Evolutionary conservation across 2,113 vertebrate species (phyloP).

Genomic region (Motacilla tschutschensis): DNA sequence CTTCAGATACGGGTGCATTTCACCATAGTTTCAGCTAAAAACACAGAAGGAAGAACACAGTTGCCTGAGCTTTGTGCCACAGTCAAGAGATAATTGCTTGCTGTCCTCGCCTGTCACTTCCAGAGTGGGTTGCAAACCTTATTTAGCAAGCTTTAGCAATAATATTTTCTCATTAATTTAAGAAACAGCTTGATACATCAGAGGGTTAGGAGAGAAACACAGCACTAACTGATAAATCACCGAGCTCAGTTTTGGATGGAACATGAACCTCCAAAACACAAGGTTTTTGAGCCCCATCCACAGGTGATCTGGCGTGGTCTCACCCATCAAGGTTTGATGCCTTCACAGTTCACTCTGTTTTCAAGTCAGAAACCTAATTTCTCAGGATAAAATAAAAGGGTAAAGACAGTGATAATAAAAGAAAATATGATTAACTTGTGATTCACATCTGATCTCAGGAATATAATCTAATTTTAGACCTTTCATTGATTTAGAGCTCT

Average conservation of each 20-base stretch:
- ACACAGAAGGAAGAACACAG: neutral
- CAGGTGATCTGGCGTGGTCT: neutral
- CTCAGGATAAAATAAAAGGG: constrained; percentile 53
- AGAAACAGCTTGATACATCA: neutral
- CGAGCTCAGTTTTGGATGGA: neutral
- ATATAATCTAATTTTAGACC: constrained; percentile 57
- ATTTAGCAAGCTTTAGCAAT: constrained; percentile 13
- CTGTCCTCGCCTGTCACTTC: neutral
- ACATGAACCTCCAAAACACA: neutral
- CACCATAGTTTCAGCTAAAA: neutral
- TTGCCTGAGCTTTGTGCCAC: neutral
- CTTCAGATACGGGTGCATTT: neutral
- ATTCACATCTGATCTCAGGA: constrained; percentile 65
- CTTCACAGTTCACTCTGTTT: constrained; percentile 32
- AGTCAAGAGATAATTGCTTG: neutral
- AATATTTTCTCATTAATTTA: constrained; percentile 8
- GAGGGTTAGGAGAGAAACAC: neutral
- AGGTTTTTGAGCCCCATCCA: neutral
- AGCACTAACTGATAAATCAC: neutral
- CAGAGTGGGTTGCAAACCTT: constrained; percentile 8
- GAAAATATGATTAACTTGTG: constrained; percentile 59
- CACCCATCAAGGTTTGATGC: neutral
- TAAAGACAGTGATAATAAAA: constrained; percentile 55
- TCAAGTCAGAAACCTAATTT: constrained; percentile 40
- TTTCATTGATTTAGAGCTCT: constrained; percentile 60